phyloP scores from a whole-genome alignment of 2,797 vertebrate species.

The Pristis pectinata region DNA sequence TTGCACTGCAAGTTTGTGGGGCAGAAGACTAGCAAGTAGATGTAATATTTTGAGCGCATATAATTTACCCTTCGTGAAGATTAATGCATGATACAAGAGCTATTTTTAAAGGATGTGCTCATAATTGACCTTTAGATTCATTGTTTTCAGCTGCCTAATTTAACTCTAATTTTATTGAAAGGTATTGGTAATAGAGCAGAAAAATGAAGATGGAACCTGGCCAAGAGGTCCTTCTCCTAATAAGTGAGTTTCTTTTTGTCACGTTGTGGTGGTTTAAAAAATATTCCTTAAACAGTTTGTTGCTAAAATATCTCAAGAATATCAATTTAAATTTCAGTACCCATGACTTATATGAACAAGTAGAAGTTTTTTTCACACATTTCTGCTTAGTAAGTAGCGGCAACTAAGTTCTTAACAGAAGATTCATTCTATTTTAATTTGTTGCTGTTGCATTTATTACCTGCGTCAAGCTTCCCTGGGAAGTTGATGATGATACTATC shows the following conservation, averaged over 20 bases:
- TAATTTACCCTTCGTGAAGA: background rate
- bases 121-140: background rate
- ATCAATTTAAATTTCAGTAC: background rate
- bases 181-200: conserved; percentile 98
- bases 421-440: background rate
- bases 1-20: background rate
- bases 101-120: conserved; percentile 11
- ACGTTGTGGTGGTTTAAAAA: conserved; percentile 51
- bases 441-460: background rate
- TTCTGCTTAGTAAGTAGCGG: background rate
- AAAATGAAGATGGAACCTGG: conserved; percentile 92
- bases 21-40: too few relatives aligned
- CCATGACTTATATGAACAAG: background rate
- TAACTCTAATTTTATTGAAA: conserved; percentile 48
- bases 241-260: conserved; percentile 76
- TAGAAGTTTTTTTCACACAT: background rate
- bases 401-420: background rate
- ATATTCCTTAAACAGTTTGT: background rate
- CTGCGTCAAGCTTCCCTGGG: background rate
- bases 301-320: background rate
- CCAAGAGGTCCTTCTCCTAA: conserved; percentile 82
- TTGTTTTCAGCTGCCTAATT: conserved; percentile 36
- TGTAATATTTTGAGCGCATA: background rate
- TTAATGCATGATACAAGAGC: conserved; percentile 11
- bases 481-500: background rate